Conservation (phyloP, 2,797 vertebrate genomes). For the Eulemur mongoz region DNA sequence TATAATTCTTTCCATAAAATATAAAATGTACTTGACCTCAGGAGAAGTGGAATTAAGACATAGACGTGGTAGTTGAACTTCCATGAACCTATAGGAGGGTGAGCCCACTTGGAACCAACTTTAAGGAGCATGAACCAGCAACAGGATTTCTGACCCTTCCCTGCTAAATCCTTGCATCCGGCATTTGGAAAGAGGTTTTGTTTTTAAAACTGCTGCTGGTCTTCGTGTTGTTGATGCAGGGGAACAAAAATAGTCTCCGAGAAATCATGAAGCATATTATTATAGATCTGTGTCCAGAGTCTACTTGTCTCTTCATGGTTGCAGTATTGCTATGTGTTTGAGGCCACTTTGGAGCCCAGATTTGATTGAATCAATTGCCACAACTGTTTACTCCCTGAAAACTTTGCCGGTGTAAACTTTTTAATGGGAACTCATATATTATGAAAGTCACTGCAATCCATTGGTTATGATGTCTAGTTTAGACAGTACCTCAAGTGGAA, state of each 20-base stretch:
- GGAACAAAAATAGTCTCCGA: neutral
- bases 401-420: constrained; percentile 33
- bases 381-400: neutral
- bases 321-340: neutral
- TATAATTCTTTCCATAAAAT: neutral
- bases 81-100: neutral
- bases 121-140: neutral
- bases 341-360: neutral
- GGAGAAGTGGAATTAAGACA: neutral
- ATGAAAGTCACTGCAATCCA: neutral
- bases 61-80: neutral
- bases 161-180: neutral
- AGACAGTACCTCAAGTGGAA: neutral
- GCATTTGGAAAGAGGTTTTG: neutral
- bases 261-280: neutral
- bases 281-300: neutral
- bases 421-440: neutral
- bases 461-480: neutral
- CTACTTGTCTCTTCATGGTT: neutral
- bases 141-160: neutral
- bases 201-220: neutral
- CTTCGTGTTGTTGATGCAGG: neutral
- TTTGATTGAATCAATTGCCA: constrained; percentile 40
- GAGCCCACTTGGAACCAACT: neutral
- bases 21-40: neutral